Percentiles rank a stretch among this genome's conserved stretches.
These are phyloP conservation scores for Trichonephila inaurata DNA, from an alignment of 1,140 invertebrate species.

Conservation along the genomic window DNA sequence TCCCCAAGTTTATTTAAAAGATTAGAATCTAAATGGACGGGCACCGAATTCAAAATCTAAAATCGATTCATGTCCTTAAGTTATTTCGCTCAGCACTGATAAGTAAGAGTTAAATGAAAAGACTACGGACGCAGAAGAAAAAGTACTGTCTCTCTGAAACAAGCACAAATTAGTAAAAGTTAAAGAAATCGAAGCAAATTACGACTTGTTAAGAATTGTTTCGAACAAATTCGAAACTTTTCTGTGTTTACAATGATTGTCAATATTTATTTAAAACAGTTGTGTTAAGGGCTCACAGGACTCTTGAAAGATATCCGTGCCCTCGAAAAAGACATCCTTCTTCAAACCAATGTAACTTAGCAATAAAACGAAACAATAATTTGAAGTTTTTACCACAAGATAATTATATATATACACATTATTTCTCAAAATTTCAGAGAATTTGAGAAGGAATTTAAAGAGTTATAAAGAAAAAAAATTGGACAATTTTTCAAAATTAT, in stretches of 20 bases:
- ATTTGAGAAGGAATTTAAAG: too few species aligned
- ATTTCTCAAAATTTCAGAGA: too few species aligned
- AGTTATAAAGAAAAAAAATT: too few species aligned
- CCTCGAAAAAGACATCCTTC: too few species aligned
- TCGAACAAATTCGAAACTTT: neutral
- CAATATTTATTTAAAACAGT: constrained; percentile 26
- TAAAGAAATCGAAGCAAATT: constrained; percentile 22
- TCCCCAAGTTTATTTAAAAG: constrained; percentile 52
- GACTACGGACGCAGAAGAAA: neutral
- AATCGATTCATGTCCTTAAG: constrained; percentile 56
- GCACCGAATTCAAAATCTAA: constrained; percentile 39
- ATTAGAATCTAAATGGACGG: constrained; percentile 63
- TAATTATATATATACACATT: too few species aligned
- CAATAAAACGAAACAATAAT: too few species aligned
- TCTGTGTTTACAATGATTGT: neutral
- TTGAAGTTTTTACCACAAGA: too few species aligned
- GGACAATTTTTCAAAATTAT: too few species aligned
- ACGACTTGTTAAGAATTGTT: constrained; percentile 4
- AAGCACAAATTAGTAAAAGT: constrained; percentile 2
- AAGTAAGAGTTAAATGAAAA: constrained; percentile 41
- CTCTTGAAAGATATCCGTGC: too few species aligned
- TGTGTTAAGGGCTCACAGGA: too few species aligned
- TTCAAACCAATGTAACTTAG: too few species aligned
- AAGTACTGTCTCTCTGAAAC: neutral
- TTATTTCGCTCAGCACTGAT: constrained; percentile 11